phyloP scores from a whole-genome alignment of 2,888 invertebrate genomes.

The Dryomyza anilis region DNA sequence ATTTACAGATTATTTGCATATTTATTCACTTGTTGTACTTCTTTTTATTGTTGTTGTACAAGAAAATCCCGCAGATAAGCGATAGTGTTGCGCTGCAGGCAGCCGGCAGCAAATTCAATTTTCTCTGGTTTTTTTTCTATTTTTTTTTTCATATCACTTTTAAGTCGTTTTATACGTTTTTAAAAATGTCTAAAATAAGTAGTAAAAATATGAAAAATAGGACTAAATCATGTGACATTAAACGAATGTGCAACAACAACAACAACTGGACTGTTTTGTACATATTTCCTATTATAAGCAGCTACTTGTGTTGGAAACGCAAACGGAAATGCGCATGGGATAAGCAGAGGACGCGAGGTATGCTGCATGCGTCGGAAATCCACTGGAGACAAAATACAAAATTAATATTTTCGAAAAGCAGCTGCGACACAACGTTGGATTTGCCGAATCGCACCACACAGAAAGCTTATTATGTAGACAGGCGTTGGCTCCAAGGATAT shows the following conservation, averaged over 20 bases:
- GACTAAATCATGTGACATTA: background rate
- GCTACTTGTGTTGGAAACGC: background rate
- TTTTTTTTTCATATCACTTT: too few species aligned
- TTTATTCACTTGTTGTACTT: slow-evolving; percentile 39
- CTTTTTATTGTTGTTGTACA: background rate
- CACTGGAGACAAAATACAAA: background rate
- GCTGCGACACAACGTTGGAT: background rate
- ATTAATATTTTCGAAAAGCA: slow-evolving; percentile 16
- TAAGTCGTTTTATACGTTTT: too few species aligned
- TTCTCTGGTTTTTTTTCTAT: background rate
- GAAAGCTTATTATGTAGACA: background rate
- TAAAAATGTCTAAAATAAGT: background rate
- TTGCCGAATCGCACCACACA: background rate
- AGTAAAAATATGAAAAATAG: background rate
- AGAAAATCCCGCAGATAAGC: background rate
- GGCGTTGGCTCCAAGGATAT: background rate
- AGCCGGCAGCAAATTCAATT: slow-evolving; percentile 21
- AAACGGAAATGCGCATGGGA: background rate
- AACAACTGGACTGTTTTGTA: background rate
- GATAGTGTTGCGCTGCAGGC: slow-evolving; percentile 7
- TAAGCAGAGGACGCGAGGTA: too few species aligned
- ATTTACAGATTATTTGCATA: slow-evolving; percentile 59
- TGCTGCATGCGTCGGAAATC: too few species aligned
- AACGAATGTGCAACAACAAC: slow-evolving; percentile 8
- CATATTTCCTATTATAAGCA: background rate